These are phyloP conservation scores for Pachycephus smyrnensis DNA, from an alignment of 2,888 invertebrate species.

Conservation along the genomic window DNA sequence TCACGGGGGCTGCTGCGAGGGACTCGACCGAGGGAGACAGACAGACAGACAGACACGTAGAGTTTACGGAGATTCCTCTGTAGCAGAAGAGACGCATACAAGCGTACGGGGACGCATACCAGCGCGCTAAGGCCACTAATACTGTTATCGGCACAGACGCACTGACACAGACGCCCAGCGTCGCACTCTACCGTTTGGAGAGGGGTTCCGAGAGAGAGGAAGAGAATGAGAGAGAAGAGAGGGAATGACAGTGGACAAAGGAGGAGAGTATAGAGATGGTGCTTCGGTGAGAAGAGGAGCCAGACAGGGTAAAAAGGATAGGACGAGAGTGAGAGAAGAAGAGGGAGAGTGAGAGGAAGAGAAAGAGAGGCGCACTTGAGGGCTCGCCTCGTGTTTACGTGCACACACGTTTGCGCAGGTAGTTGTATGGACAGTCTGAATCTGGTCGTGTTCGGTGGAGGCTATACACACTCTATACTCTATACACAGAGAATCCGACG, in stretches of 20 bases:
- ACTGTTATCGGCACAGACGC: neutral
- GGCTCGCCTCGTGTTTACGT: conserved; percentile 34
- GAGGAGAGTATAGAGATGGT: neutral
- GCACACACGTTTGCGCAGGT: conserved; percentile 24
- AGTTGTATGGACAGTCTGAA: neutral
- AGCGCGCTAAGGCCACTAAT: neutral
- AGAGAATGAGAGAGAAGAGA: conserved; percentile 3
- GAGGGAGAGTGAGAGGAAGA: neutral
- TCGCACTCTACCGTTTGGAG: conserved; percentile 62
- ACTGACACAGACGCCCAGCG: conserved; percentile 54
- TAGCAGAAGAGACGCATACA: conserved; percentile 38
- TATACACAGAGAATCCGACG: conserved; percentile 20
- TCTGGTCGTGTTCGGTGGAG: neutral
- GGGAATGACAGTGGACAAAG: conserved; percentile 8
- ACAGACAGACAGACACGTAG: conserved; percentile 40
- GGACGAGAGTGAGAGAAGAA: neutral
- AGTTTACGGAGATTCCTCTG: conserved; percentile 52
- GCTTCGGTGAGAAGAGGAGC: neutral
- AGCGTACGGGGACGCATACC: conserved; percentile 3
- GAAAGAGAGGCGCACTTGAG: neutral
- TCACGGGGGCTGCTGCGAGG: conserved; percentile 5
- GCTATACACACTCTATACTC: neutral
- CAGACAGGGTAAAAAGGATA: neutral
- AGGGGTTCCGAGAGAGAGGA: conserved; percentile 4
- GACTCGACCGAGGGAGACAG: conserved; percentile 32